Conservation (phyloP, 1,140 invertebrate genomes). For the Alviniconcha marisindica region DNA sequence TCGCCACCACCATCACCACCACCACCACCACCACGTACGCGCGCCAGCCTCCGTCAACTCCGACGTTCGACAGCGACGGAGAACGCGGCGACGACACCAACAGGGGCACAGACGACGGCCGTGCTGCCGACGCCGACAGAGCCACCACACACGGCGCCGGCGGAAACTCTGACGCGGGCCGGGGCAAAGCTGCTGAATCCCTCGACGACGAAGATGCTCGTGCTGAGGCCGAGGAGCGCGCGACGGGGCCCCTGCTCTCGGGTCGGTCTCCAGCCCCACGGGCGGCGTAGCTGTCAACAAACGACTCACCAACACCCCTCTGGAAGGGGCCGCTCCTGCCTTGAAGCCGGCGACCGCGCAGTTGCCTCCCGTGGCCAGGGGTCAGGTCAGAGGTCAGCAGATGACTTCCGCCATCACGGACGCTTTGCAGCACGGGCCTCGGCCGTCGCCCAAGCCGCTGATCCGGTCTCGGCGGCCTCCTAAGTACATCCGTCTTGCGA, state of each 20-base stretch:
- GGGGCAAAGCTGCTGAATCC: background rate
- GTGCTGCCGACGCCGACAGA: background rate
- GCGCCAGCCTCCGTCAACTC: background rate
- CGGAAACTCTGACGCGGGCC: background rate
- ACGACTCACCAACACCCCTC: slow-evolving; percentile 10
- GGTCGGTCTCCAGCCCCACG: background rate
- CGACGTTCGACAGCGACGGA: background rate
- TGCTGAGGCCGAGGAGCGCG: background rate
- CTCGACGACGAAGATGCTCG: background rate
- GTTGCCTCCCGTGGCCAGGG: slow-evolving; percentile 19
- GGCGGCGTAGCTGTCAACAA: background rate
- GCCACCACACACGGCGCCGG: background rate
- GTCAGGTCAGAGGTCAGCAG: slow-evolving; percentile 29
- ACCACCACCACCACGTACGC: too few species aligned
- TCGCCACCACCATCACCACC: too few species aligned
- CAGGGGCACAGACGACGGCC: background rate
- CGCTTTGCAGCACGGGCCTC: background rate
- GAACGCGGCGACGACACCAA: too few species aligned
- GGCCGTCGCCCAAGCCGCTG: slow-evolving; percentile 11
- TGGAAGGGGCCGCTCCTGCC: background rate
- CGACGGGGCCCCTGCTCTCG: background rate
- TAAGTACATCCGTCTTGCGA: slow-evolving; percentile 33
- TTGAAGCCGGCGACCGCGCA: slow-evolving; percentile 12
- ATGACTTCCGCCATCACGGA: slow-evolving; percentile 20
- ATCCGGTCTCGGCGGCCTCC: background rate